Base-by-base conservation (phyloP, 2,797 vertebrate genomes). In the Eurystomus glaucurus region DNA sequence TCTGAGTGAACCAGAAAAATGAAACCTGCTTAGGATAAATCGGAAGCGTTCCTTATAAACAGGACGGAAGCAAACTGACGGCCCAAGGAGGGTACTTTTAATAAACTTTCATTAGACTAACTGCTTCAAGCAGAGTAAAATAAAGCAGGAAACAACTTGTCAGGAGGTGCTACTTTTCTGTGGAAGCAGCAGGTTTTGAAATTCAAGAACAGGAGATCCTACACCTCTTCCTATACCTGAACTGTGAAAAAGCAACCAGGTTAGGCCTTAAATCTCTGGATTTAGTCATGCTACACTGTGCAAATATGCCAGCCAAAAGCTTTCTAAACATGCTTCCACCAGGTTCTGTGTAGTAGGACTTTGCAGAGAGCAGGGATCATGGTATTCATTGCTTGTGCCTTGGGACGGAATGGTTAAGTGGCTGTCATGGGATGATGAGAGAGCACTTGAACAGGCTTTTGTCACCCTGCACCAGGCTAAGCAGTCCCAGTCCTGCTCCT, bases 1-100 rank as follows among this genome's bases (percentile, higher is more conserved):
- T 26, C 19, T 75, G 16, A 29, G 23, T 55, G 16, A 60, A 77
- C 12, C 35, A 82, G 65, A 58, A 87, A 66, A 86, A 33, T 19
- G 33, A 74, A 62, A 2, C 5, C 83, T 84, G 39, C 68, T 94
- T 60, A 60, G 70, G 74, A 52, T 75, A 82, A 89, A 93, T 45
- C 84, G 77, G 84, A 94, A 96, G 41, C 37, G 37, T 91, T 75
- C 82, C 90, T 94, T 95, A 69, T 85, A 85, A 57, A 61, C 12
- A 80, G 41, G 58, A 76, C 83, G 82, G 54, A 90, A 79, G 50
- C 45, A 88, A 93, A 50, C 0, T 94, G 90, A 51, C 64, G 85
- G 33, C 19, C 8, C 13, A 37, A 51, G 65, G 75, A 75, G 45
- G 43, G 16, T 68, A 35, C 29, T 55, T 86, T 11, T 12, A 37